These are phyloP conservation scores for Homarus americanus DNA, from an alignment of 1,140 invertebrate species.

Conservation along the genomic window DNA sequence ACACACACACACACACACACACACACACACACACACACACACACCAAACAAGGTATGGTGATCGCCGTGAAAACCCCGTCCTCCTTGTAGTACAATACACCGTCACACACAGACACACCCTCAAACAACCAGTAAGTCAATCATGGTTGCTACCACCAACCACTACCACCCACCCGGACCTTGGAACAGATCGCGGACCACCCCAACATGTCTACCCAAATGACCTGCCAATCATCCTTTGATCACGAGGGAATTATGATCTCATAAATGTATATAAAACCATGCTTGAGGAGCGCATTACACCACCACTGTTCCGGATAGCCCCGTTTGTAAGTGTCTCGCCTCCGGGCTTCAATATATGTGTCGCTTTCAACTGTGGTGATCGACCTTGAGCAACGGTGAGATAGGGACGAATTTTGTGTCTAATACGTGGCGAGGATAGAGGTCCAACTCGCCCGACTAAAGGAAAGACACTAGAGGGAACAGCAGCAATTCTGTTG, in stretches of 20 bases:
- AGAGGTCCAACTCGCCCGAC: background rate
- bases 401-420: background rate
- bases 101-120: background rate
- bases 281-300: slow-evolving; percentile 37
- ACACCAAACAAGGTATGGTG: background rate
- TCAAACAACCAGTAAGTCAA: too few species aligned
- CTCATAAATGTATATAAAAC: slow-evolving; percentile 41
- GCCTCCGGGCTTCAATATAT: slow-evolving; percentile 2
- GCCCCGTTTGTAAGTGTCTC: slow-evolving; percentile 27
- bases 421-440: background rate
- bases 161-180: background rate
- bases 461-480: background rate
- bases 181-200: background rate
- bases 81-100: too few species aligned
- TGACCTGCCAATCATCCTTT: slow-evolving; percentile 41
- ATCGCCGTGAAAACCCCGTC: too few species aligned
- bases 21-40: too few species aligned
- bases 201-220: slow-evolving; percentile 36
- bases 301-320: slow-evolving; percentile 7
- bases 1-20: too few species aligned
- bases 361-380: background rate
- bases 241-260: slow-evolving; percentile 2
- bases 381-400: background rate
- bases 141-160: background rate
- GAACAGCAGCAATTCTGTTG: too few species aligned